Evolutionary conservation across 2,888 invertebrate species (phyloP), one percentile per base, ranked within the genome.

Genomic region (Invenusta paracnida): DNA sequence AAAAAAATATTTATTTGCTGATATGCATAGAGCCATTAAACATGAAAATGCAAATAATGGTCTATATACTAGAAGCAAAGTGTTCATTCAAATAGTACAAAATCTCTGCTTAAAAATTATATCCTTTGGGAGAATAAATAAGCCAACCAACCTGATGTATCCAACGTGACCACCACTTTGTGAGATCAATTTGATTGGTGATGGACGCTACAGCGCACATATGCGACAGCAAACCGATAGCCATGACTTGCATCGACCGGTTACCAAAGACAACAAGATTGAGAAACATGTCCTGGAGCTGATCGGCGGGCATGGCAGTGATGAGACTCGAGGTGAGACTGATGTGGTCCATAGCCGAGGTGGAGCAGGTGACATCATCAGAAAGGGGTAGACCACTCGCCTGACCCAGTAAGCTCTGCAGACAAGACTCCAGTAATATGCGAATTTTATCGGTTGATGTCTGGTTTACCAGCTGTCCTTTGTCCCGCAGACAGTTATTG

Each of bases 141-240:
- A 5, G 5, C 5, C 48, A 11, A 5, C 48, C 48, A 5, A 48
- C 48, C 48, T 48, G 48, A 48, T 94, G 94, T 87, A 95, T 91
- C 94, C 94, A 84, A 94, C 30, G 66, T 0, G 29, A 30, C 83
- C 29, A 83, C 83, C 89, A 96, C 95, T 17, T 96, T 95, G 88
- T 95, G 95, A 83, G 95, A 94, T 88, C 94, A 93, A 29, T 94
- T 94, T 88, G 95, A 95, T 81, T 94, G 94, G 0, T 95, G 94
- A 0, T 95, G 94, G 91, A 95, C 96, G 89, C 96, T 94, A 87
- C 93, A 93, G 28, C 94, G 94, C 86, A 97, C 96, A 95, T n/a
- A 97, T 93, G 90, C 95, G 96, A 66, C 1, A 83, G n/a, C 29
- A 83, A 11, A 0, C 83, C 29, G 1, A 29, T 95, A 23, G 95